These are phyloP conservation scores for Dascillus cervinus DNA, from an alignment of 2,888 invertebrate genomes.

Conservation along the genomic window DNA sequence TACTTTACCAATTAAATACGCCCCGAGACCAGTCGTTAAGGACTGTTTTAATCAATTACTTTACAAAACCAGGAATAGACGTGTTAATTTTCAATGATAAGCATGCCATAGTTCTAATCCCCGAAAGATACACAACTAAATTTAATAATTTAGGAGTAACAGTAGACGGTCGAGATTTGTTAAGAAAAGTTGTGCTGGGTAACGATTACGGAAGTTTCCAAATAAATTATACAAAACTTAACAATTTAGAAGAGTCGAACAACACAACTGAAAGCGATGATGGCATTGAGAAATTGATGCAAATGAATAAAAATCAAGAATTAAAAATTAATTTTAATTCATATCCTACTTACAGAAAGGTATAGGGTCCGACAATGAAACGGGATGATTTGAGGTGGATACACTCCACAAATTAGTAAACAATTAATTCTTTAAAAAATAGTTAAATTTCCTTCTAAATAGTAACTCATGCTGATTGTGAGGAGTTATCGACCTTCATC, in stretches of 20 bases:
- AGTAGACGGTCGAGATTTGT: too few species aligned
- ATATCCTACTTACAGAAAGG: background rate
- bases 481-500: too few species aligned
- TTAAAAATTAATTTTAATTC: constrained; percentile 1
- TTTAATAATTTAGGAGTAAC: background rate
- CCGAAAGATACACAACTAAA: background rate
- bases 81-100: background rate
- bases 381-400: too few species aligned
- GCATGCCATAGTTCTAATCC: background rate
- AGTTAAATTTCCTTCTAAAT: too few species aligned
- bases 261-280: background rate
- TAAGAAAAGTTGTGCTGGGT: too few species aligned
- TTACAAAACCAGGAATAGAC: background rate
- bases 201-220: too few species aligned
- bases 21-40: background rate
- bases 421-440: too few species aligned
- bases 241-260: too few species aligned
- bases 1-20: constrained; percentile 1
- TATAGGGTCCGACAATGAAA: too few species aligned
- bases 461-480: too few species aligned
- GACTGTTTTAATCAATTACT: background rate
- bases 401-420: too few species aligned
- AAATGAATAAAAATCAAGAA: background rate
- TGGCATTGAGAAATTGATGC: background rate
- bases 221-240: too few species aligned